Conservation (phyloP, 2,888 invertebrate species). For the Drosophila birchii region DNA sequence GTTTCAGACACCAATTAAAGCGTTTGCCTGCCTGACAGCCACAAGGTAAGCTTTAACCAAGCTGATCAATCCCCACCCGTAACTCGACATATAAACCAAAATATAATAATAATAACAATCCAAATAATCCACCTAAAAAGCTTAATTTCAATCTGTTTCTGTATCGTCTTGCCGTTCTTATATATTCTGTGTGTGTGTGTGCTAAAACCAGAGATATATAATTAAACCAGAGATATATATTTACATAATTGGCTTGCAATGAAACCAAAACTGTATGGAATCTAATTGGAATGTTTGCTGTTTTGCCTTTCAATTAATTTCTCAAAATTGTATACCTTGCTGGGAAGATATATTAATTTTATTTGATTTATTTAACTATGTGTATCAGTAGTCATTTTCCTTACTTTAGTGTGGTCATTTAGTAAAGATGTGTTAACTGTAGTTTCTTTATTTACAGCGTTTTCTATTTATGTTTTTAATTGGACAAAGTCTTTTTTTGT, state of each 20-base stretch:
- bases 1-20: slow-evolving; percentile 85
- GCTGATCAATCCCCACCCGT: slow-evolving; percentile 62
- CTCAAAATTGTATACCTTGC: neutral
- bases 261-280: slow-evolving; percentile 2
- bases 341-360: slow-evolving; percentile 5
- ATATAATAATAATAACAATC: slow-evolving; percentile 26
- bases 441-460: neutral
- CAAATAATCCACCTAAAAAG: slow-evolving; percentile 23
- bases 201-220: neutral
- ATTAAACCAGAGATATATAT: slow-evolving; percentile 1
- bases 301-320: slow-evolving; percentile 1
- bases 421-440: slow-evolving; percentile 9
- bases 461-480: neutral
- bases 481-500: neutral
- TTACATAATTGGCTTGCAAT: slow-evolving; percentile 29
- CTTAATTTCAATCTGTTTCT: slow-evolving; percentile 29
- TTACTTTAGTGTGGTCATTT: slow-evolving; percentile 7
- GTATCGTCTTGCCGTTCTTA: slow-evolving; percentile 28
- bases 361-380: neutral
- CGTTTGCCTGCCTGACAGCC: slow-evolving; percentile 85
- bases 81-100: slow-evolving; percentile 27
- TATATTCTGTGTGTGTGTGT: slow-evolving; percentile 17
- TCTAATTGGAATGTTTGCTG: slow-evolving; percentile 22
- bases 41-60: slow-evolving; percentile 83
- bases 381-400: slow-evolving; percentile 5